Base-by-base conservation (phyloP, 2,888 invertebrate species). In the Rhorus exstirpatorius region DNA sequence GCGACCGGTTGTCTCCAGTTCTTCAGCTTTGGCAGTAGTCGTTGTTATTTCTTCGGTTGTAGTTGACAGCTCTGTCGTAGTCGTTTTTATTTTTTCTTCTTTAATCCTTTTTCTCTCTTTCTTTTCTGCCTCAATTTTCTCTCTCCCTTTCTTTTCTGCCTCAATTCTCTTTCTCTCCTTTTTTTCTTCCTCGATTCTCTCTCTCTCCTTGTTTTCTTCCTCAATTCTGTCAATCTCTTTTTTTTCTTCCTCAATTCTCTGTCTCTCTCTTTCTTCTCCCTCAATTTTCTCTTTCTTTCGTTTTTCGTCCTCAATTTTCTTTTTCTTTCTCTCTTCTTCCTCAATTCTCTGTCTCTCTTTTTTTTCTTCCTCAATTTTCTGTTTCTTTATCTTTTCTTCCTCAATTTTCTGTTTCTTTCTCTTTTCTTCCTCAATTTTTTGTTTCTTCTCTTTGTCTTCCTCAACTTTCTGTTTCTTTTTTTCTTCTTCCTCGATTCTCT, bases 1-100 rank as follows among this genome's bases (percentile, higher is more conserved):
- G 8, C 14, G 31, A 44, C 51, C 51, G 24, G 55, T 61, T 26
- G 77, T 79, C 19, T 78, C 81, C 14, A 80, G 26, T 35, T 84
- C 41, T 61, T 79, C 4, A 0, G 76, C 2, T 24, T 65, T 67
- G 0, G n/a, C 74, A 0, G 63, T 83, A 19, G 79, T 70, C 12
- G 65, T 67, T 21, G 26, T 31, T 53, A 70, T 35, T 21, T 38
- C 14, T 7, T 58, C 65, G 3, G 60, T 26, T 1, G 17, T 38
- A 12, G 6, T 7, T 41, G 4, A 61, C 19, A 24, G 7, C 0
- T 65, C 26, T 1, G 26, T 35, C n/a, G 31, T 31, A 12, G 10
- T 31, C 31, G 17, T 8, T 17, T 44, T 67, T 14, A 38, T 21
- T 51, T 53, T 26, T 12, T 10, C 14, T 8, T 61, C 68, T 6